phyloP scores from a whole-genome alignment of 2,113 vertebrate species.

The Pagrus major region DNA sequence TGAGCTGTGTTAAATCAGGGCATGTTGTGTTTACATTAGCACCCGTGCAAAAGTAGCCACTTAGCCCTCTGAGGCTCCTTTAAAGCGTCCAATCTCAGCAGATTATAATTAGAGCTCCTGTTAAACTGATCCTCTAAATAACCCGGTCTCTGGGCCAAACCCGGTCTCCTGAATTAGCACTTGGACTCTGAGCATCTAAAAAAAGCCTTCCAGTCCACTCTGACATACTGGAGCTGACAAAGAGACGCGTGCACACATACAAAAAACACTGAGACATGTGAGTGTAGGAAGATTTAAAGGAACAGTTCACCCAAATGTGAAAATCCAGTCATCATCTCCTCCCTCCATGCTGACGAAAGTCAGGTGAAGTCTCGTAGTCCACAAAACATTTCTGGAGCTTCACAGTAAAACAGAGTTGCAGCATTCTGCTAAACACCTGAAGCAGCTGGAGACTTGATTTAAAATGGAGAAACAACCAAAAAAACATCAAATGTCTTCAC shows the following conservation, averaged over 20 bases:
- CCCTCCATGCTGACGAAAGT: too few relatives aligned
- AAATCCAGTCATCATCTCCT: too few relatives aligned
- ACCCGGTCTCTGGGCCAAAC: conserved; percentile 39
- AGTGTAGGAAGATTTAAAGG: neutral
- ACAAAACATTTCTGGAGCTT: too few relatives aligned
- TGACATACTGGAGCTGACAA: neutral
- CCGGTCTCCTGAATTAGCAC: conserved; percentile 34
- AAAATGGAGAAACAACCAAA: too few relatives aligned
- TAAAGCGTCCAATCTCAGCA: conserved; percentile 39
- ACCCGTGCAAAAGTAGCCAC: neutral
- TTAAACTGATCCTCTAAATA: conserved; percentile 51
- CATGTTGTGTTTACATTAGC: conserved; percentile 35
- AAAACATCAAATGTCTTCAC: too few relatives aligned
- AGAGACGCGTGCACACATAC: neutral
- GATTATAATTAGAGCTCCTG: conserved; percentile 57
- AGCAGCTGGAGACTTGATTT: too few relatives aligned
- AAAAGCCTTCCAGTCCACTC: neutral
- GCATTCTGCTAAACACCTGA: too few relatives aligned
- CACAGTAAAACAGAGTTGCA: too few relatives aligned
- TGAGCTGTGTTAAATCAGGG: neutral
- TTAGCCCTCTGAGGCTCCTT: conserved; percentile 20
- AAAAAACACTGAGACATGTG: neutral
- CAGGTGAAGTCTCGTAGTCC: too few relatives aligned
- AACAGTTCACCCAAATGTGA: too few relatives aligned
- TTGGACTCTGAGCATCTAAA: conserved; percentile 17